phyloP scores from a whole-genome alignment of 1,140 invertebrate genomes.

The Sminthurides bifidus region DNA sequence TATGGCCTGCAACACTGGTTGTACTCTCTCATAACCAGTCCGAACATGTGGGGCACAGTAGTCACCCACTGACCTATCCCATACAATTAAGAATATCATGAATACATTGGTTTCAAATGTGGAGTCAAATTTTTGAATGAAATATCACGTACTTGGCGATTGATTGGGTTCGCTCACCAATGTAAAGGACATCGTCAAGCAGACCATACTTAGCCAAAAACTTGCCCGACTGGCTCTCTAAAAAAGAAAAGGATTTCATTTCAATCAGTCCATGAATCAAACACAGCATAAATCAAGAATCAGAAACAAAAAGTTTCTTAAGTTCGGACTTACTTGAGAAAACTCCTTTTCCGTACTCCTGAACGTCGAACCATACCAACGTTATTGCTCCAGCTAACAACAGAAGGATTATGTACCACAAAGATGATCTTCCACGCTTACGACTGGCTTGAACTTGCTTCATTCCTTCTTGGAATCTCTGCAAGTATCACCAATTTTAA shows the following conservation, averaged over 20 bases:
- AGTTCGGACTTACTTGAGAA: slow-evolving; percentile 28
- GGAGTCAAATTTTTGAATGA: not conserved
- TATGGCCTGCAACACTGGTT: slow-evolving; percentile 31
- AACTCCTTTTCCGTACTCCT: slow-evolving; percentile 28
- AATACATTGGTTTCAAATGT: not conserved
- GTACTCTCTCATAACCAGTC: slow-evolving; percentile 25
- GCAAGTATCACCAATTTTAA: not conserved
- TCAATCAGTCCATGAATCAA: too few species aligned
- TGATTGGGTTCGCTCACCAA: not conserved
- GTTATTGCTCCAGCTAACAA: too few species aligned
- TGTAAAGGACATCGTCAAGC: slow-evolving; percentile 19
- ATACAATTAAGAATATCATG: not conserved
- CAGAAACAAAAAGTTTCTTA: not conserved
- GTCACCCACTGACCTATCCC: not conserved
- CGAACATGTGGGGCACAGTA: slow-evolving; percentile 22
- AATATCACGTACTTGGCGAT: slow-evolving; percentile 6
- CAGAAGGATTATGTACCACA: too few species aligned
- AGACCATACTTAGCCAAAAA: slow-evolving; percentile 26
- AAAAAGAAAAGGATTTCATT: not conserved
- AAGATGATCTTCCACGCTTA: slow-evolving; percentile 24
- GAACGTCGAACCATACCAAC: slow-evolving; percentile 28
- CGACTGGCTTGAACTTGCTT: slow-evolving; percentile 18
- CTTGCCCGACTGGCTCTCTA: slow-evolving; percentile 28
- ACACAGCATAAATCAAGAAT: too few species aligned
- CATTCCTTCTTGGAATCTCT: slow-evolving; percentile 26